These are phyloP conservation scores for Micromesistius poutassou DNA, from an alignment of 2,797 vertebrate genomes.

Conservation along the genomic window DNA sequence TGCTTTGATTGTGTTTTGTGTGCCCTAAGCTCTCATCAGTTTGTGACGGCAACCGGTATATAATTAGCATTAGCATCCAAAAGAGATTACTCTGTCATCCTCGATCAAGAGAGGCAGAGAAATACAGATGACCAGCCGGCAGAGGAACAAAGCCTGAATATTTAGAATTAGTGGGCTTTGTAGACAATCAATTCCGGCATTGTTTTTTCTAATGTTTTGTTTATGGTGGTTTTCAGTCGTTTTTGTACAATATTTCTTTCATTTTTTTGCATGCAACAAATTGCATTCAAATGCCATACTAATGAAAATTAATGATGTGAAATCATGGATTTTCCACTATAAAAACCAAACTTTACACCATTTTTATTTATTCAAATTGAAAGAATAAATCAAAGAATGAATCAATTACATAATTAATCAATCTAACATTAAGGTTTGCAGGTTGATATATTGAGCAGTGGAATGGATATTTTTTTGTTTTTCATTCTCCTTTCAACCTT, in stretches of 20 bases:
- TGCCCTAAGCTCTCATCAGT: constrained; percentile 26
- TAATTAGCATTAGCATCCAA: constrained; percentile 32
- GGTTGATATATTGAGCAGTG: background rate
- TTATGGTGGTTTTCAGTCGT: background rate
- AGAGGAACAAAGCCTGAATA: constrained; percentile 4
- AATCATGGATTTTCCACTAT: background rate
- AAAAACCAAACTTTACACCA: background rate
- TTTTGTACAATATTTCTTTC: background rate
- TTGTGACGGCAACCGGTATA: constrained; percentile 33
- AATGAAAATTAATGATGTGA: background rate
- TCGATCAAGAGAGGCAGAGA: constrained; percentile 22
- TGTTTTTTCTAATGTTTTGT: background rate
- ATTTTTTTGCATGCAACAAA: background rate
- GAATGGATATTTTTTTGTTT: background rate
- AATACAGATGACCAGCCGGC: constrained; percentile 22
- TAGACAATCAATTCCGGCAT: background rate
- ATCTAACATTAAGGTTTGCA: background rate
- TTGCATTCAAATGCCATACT: background rate
- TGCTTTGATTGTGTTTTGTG: constrained; percentile 31
- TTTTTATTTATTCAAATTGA: no score
- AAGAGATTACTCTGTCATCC: constrained; percentile 31
- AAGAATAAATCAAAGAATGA: background rate
- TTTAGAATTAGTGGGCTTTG: constrained; percentile 21
- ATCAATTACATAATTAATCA: background rate
- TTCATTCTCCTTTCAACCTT: background rate